Evolutionary conservation across 2,888 invertebrate genomes (phyloP).

Genomic region (Eupithecia insigniata): DNA sequence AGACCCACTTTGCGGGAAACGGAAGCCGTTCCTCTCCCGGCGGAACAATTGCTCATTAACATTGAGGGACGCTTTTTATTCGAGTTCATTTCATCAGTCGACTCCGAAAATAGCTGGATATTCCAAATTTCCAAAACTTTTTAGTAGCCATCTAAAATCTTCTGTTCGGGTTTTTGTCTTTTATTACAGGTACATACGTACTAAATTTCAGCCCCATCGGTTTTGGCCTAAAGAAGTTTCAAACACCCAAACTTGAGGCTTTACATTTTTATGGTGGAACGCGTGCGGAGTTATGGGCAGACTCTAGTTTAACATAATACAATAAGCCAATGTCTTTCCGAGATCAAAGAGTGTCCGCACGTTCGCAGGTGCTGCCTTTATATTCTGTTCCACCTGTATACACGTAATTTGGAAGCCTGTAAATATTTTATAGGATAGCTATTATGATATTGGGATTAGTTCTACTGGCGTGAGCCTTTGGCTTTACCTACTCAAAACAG

Average conservation of each 20-base stretch:
- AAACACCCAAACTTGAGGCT: not conserved
- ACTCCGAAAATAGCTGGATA: not conserved
- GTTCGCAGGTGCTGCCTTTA: not conserved
- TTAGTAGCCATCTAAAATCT: not conserved
- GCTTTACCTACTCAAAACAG: not conserved
- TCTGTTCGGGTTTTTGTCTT: not conserved
- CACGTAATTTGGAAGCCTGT: slow-evolving; percentile 9
- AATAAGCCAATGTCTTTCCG: not conserved
- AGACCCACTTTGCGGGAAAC: too few relatives aligned
- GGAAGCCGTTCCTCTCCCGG: too few relatives aligned
- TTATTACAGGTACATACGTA: not conserved
- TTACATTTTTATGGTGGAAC: not conserved
- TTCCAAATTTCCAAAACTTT: not conserved
- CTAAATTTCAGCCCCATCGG: too few relatives aligned
- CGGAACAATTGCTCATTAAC: slow-evolving; percentile 2
- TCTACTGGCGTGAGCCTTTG: not conserved
- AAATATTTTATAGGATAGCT: slow-evolving; percentile 7
- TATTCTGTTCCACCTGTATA: not conserved
- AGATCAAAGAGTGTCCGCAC: not conserved
- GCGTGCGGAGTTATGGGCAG: not conserved
- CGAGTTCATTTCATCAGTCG: not conserved
- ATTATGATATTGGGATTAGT: slow-evolving; percentile 4
- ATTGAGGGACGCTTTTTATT: not conserved
- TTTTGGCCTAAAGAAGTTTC: not conserved
- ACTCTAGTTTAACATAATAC: not conserved